Base-by-base conservation (phyloP, 2,888 invertebrate genomes). In the Embidobia sp. region DNA sequence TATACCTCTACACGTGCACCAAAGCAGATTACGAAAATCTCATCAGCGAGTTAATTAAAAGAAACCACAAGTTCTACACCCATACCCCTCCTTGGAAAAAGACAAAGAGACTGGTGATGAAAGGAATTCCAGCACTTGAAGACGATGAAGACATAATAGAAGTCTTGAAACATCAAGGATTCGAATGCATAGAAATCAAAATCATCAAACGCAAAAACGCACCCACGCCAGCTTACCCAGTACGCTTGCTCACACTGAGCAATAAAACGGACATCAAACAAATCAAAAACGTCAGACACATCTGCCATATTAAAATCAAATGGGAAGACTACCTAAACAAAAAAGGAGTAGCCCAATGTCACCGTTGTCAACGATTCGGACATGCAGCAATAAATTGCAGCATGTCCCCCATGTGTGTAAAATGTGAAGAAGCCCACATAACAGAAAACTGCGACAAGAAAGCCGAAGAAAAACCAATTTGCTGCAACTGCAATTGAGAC, bases 261-360 rank as follows among this genome's bases (percentile, higher is more conserved):
- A 0, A 8, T 10, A 8, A 8, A 1, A 35, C 66, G 1, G 29
- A 66, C 7, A 22, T 46, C 1, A 35, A 37, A 1, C 10, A 29
- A 26, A 3, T 66, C 6, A 55, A 33, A 16, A 44, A 26, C 7
- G 33, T 66, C 6, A 66, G 55, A 53, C 29, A 10, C 5, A 1
- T 66, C 4, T 22, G 11, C 22, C 6, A 11, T 7, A 46, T 16
- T 1, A 40, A 13, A 31, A 46, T 51, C 7, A 40, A 2, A 0
- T 59, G 42, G 59, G 46, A 59, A 1, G n/a, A 35, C 8, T 69
- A 59, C 18, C 18, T n/a, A 13, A 69, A 69, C 3, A 44, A 31
- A 7, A 51, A 35, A 13, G 42, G 61, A 5, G 13, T 49, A 3
- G 13, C 70, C 1, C 70, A 61, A 19, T 72, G 61, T 10, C 53